phyloP scores from a whole-genome alignment of 2,113 vertebrate genomes.

The Thamnaconus septentrionalis region DNA sequence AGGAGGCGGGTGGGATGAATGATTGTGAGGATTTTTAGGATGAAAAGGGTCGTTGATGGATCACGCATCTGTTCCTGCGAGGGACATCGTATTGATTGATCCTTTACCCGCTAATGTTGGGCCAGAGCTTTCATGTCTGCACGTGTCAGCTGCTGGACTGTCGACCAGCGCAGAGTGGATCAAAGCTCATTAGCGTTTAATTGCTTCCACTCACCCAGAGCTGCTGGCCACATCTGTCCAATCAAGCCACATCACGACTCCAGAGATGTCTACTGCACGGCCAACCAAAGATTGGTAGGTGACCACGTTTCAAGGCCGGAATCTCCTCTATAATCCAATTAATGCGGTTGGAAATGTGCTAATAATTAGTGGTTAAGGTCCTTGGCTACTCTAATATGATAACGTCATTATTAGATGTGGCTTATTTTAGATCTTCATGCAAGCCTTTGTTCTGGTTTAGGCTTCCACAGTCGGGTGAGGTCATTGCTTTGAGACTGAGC shows the following conservation, averaged over 20 bases:
- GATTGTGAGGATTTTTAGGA: conserved; percentile 3
- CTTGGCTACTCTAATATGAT: conserved; percentile 43
- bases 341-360: conserved; percentile 45
- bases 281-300: conserved; percentile 24
- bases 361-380: conserved; percentile 39
- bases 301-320: conserved; percentile 32
- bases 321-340: conserved; percentile 28
- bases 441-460: conserved; percentile 46
- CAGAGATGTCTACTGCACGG: conserved; percentile 27
- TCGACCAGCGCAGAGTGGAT: conserved; percentile 28
- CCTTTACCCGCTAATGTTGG: background rate
- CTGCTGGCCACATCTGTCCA: conserved; percentile 49
- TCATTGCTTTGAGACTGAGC: conserved; percentile 41
- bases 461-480: conserved; percentile 28
- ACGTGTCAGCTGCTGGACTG: conserved; percentile 10
- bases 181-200: conserved; percentile 53
- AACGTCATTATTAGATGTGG: conserved; percentile 57
- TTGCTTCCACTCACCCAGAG: conserved; percentile 33
- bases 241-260: conserved; percentile 34
- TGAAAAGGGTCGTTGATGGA: background rate
- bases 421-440: conserved; percentile 30
- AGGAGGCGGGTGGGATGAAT: conserved; percentile 6
- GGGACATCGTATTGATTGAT: conserved; percentile 13
- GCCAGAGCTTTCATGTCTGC: conserved; percentile 23
- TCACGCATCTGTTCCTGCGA: background rate